Percentiles rank a stretch among this genome's conserved stretches.
phyloP scores from a whole-genome alignment of 2,888 invertebrate genomes.

The Leptodirus hochenwartii region DNA sequence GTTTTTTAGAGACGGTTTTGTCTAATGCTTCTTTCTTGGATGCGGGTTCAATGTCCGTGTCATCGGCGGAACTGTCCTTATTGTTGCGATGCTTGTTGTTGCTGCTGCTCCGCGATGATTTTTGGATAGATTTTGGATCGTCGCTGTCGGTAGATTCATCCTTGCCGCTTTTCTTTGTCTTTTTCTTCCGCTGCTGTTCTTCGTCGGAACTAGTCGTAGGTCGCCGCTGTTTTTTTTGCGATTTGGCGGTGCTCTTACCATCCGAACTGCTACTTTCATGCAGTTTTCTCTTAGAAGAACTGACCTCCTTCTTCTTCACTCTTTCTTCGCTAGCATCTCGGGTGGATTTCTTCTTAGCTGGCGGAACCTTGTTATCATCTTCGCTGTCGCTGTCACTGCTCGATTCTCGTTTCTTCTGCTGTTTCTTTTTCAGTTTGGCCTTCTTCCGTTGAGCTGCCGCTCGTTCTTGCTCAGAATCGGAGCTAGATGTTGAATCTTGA shows the following conservation, averaged over 20 bases:
- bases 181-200: constrained; percentile 35
- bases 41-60: constrained; percentile 21
- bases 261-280: too few relatives aligned
- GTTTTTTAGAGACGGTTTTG: constrained; percentile 17
- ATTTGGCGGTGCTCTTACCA: too few relatives aligned
- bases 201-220: constrained; percentile 41
- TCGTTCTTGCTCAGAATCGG: constrained; percentile 20
- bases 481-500: constrained; percentile 26
- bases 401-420: constrained; percentile 31
- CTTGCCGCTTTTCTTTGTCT: constrained; percentile 22
- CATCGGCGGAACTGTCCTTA: constrained; percentile 22
- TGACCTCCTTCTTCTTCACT: constrained; percentile 31
- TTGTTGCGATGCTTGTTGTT: constrained; percentile 21
- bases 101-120: constrained; percentile 9
- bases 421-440: constrained; percentile 20
- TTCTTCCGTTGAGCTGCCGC: constrained; percentile 21
- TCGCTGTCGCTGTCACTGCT: constrained; percentile 28
- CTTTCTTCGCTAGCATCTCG: constrained; percentile 32
- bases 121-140: constrained; percentile 17
- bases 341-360: constrained; percentile 14
- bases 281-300: too few relatives aligned
- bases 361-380: constrained; percentile 26
- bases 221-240: too few relatives aligned
- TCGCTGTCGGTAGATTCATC: constrained; percentile 25
- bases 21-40: constrained; percentile 13